Conservation (phyloP, 2,113 vertebrate genomes). For the Nesogale talazaci region DNA sequence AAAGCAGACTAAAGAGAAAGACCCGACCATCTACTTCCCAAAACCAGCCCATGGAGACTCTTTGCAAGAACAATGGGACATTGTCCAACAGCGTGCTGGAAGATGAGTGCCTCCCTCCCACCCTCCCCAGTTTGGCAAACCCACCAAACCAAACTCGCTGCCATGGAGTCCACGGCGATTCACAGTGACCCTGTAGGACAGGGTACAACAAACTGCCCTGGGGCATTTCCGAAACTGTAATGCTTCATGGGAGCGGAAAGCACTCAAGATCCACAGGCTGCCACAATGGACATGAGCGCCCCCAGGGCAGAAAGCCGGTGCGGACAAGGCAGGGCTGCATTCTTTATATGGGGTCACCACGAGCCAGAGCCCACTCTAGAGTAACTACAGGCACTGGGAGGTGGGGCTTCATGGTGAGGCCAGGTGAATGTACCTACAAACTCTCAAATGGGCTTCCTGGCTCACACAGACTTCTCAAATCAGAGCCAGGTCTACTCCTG, state of each 20-base stretch:
- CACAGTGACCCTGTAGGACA: too few relatives aligned
- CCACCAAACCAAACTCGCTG: too few relatives aligned
- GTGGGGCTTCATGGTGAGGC: not conserved
- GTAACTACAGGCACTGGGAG: not conserved
- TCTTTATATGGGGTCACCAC: not conserved
- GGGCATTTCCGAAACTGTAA: too few relatives aligned
- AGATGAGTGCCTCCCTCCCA: too few relatives aligned
- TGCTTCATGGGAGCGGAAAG: not conserved
- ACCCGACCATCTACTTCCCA: not conserved
- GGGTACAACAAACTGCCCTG: too few relatives aligned
- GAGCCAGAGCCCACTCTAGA: not conserved
- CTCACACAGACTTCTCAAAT: not conserved
- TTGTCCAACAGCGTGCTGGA: not conserved
- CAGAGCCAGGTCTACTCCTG: not conserved
- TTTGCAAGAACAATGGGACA: not conserved
- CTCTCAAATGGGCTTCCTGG: too few relatives aligned
- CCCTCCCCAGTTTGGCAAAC: not conserved
- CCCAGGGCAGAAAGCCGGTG: not conserved
- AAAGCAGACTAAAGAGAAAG: not conserved
- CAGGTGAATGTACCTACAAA: rapidly evolving
- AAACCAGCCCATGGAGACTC: not conserved
- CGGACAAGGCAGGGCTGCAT: not conserved
- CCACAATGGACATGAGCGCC: not conserved
- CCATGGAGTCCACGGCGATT: too few relatives aligned
- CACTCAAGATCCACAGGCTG: not conserved